These are phyloP conservation scores for Cuniculus paca DNA, from an alignment of 2,797 vertebrate genomes.

Conservation along the genomic window DNA sequence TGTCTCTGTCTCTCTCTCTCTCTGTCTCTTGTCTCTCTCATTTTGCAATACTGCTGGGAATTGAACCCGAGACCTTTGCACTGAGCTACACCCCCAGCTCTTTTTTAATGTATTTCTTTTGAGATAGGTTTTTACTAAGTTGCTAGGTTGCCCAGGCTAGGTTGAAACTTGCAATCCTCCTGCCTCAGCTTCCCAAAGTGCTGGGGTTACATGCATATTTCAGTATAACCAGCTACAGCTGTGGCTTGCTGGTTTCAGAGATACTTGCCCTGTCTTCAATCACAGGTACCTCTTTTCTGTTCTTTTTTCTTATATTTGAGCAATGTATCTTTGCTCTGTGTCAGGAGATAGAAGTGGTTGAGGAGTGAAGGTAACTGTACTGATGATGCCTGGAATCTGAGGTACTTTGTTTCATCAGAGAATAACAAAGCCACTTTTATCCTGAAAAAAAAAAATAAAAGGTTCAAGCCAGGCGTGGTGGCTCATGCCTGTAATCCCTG, in stretches of 20 bases:
- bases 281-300: neutral
- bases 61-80: neutral
- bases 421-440: constrained; percentile 28
- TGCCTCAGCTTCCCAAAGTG: neutral
- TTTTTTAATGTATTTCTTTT: neutral
- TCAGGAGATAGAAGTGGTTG: neutral
- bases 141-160: neutral
- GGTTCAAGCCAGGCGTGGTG: no score
- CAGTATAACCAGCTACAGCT: neutral
- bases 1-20: neutral
- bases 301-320: constrained; percentile 24
- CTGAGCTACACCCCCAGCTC: neutral
- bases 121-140: neutral
- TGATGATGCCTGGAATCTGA: neutral
- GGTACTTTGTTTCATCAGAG: constrained; percentile 32
- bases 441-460: neutral
- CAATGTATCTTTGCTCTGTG: neutral
- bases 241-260: neutral
- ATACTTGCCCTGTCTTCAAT: constrained; percentile 8
- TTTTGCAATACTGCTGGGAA: neutral
- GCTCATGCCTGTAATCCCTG: no score
- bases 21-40: neutral
- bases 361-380: neutral
- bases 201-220: neutral
- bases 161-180: neutral